Conservation (phyloP, 2,888 invertebrate genomes). For the Hydrotaea diabolus region DNA sequence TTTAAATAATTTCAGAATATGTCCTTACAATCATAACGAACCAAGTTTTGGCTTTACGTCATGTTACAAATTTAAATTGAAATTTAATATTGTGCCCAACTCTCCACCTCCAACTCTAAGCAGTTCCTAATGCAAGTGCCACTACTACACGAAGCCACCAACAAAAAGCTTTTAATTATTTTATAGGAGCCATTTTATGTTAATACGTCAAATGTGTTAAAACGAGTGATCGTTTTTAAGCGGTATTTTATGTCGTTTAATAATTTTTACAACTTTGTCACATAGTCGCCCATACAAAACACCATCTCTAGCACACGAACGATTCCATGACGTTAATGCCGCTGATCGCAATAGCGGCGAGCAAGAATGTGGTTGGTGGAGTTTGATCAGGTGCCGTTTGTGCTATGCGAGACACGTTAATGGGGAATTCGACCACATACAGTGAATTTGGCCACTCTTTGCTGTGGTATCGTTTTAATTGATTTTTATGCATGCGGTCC, state of each 20-base stretch:
- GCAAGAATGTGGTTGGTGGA: constrained; percentile 27
- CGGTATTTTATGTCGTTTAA: constrained; percentile 53
- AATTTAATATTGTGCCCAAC: no score
- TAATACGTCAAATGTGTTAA: constrained; percentile 36
- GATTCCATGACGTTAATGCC: background rate
- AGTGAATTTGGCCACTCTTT: constrained; percentile 22
- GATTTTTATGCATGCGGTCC: constrained; percentile 11
- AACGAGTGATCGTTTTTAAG: constrained; percentile 47
- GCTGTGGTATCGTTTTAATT: constrained; percentile 11
- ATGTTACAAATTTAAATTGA: no score
- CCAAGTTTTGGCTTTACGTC: no score
- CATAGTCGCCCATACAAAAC: background rate
- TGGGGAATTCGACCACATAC: constrained; percentile 44
- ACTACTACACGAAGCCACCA: background rate
- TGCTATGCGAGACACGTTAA: background rate
- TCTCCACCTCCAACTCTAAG: no score
- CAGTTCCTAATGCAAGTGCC: no score
- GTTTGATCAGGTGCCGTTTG: constrained; percentile 8
- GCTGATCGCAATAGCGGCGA: background rate
- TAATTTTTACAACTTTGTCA: constrained; percentile 49
- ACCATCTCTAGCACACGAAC: background rate
- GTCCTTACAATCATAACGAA: no score
- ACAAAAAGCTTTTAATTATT: constrained; percentile 28
- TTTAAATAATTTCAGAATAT: no score
- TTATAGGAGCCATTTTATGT: constrained; percentile 21